A percentile compares a stretch with the other conserved stretches of the same genome.
These are phyloP conservation scores for Netelia virgata DNA, from an alignment of 2,888 invertebrate species.

Conservation along the genomic window DNA sequence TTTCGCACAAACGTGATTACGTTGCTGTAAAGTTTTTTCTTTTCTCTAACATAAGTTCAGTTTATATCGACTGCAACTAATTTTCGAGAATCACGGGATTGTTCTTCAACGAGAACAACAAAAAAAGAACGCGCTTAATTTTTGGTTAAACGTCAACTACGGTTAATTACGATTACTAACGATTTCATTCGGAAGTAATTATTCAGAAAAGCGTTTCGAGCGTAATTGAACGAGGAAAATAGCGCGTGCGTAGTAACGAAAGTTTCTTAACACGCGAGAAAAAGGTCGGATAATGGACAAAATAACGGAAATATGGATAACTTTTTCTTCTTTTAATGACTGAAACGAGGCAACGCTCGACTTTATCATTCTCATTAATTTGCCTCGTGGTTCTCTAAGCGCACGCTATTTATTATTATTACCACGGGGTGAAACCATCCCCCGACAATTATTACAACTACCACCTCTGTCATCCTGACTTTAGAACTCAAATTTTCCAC, in stretches of 20 bases:
- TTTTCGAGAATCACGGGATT: neutral
- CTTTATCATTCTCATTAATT: conserved; percentile 10
- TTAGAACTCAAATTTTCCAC: neutral
- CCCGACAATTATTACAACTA: neutral
- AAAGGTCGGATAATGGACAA: neutral
- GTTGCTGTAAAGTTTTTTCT: too few relatives aligned
- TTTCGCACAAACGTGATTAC: neutral
- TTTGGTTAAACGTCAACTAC: neutral
- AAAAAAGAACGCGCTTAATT: neutral
- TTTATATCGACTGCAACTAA: too few relatives aligned
- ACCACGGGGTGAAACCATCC: neutral
- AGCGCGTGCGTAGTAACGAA: neutral
- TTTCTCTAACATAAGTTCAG: too few relatives aligned
- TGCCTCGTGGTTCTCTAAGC: neutral
- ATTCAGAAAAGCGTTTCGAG: conserved; percentile 1
- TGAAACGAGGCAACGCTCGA: conserved; percentile 3
- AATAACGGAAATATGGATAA: neutral
- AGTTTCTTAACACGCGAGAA: neutral
- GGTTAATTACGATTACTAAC: conserved; percentile 3
- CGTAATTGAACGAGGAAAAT: conserved; percentile 3
- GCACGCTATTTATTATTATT: neutral
- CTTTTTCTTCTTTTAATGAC: neutral
- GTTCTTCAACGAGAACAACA: neutral
- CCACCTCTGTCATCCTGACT: neutral
- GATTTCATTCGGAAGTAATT: conserved; percentile 29